Base-by-base conservation (phyloP, 2,797 vertebrate genomes). In the Scomberomorus guttatus region DNA sequence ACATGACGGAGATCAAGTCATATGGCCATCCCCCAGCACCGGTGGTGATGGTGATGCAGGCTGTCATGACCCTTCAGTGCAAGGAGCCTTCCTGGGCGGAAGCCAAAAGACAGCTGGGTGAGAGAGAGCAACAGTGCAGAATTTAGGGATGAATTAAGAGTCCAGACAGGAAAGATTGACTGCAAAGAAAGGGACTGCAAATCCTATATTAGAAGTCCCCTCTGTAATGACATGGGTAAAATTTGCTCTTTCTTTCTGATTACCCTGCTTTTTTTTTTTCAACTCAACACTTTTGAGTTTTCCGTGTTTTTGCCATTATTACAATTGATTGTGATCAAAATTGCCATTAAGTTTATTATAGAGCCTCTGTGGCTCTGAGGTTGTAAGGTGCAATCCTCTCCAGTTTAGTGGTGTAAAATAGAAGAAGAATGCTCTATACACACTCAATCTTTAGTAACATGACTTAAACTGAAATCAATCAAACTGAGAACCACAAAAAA, bases 41-140 rank as follows among this genome's bases (percentile, higher is more conserved):
- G 72, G 97, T 98, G 80, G 97, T 98, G 93, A 98, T 95, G 0
- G 97, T 98, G 68, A 96, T 98, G 97, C 95, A 96, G 85, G 97
- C 97, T 0, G 97, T 98, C 80, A 98, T 98, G 97, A 98, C 96
- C 70, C 96, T 98, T 27, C 92, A 90, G 66, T 95, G 96, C 56
- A 96, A 95, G 3, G 97, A 98, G 64, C 96, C 97, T 6, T 96
- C 96, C 3, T 98, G 97, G 97, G 92, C 94, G 0, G 97, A 98
- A 89, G 96, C 97, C 88, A 98, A 97, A 93, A 95, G 95, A 77
- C 97, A 98, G 87, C 95, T 98, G 72, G 97, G 97, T 98, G 65
- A 88, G 91, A 73, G 14, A 79, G 9, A 17, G 68, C 8, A 69
- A 13, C 9, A 48, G 9, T 13, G n/a, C 42, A 60, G 61, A n/a